Conservation (phyloP, 2,113 vertebrate genomes). For the Gadus chalcogrammus region DNA sequence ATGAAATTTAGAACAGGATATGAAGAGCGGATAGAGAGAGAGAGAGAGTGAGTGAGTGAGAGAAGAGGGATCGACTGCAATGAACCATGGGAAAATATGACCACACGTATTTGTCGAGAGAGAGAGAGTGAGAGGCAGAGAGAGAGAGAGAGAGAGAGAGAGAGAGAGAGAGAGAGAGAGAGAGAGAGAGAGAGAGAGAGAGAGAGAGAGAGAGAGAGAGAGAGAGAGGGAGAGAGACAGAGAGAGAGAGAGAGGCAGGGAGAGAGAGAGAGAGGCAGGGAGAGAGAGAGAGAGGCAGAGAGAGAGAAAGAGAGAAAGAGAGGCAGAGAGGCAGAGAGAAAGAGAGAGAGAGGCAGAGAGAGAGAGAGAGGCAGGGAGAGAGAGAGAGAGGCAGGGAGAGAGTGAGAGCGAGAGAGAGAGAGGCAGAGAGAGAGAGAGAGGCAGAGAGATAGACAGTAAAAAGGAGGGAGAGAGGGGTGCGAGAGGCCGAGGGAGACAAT, state of each 20-base stretch:
- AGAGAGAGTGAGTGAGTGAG: neutral
- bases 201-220: neutral
- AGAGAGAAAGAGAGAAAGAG: neutral
- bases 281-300: neutral
- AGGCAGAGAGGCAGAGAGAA: too few relatives aligned
- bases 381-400: neutral
- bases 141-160: slow-evolving; percentile 1
- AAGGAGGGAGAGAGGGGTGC: neutral
- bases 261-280: neutral
- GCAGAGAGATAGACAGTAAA: neutral
- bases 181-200: neutral
- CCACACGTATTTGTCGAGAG: neutral
- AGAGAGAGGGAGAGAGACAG: neutral
- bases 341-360: too few relatives aligned
- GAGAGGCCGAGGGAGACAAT: neutral
- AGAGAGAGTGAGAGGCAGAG: neutral
- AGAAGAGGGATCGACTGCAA: too few relatives aligned
- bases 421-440: neutral
- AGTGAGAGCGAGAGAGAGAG: neutral
- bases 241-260: too few relatives aligned
- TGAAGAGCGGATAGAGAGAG: neutral
- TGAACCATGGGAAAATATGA: neutral
- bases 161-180: neutral
- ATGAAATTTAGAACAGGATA: too few relatives aligned
- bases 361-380: neutral